Conservation (phyloP, 2,113 vertebrate genomes). For the Malaclemys terrapin region DNA sequence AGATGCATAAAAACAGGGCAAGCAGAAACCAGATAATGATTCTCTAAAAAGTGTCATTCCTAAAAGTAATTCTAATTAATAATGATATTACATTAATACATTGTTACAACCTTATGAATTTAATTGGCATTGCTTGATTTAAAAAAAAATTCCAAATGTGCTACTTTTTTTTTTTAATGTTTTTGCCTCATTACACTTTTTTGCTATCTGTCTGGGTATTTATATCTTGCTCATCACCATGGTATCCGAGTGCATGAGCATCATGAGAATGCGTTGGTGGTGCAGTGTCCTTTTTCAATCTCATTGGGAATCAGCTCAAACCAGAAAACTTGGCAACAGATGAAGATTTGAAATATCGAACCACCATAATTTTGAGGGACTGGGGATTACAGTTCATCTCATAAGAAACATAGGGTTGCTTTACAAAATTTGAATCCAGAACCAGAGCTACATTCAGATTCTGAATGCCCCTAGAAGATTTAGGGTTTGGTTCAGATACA, state of each 20-base stretch:
- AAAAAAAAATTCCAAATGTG: not conserved
- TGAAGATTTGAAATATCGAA: not conserved
- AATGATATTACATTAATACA: not conserved
- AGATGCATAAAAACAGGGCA: not conserved
- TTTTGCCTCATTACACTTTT: conserved; percentile 19
- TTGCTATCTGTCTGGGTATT: not conserved
- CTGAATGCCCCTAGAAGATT: not conserved
- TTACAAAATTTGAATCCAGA: not conserved
- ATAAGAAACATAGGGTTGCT: not conserved
- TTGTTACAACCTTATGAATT: not conserved
- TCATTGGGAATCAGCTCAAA: not conserved
- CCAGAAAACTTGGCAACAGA: not conserved
- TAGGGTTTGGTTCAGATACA: not conserved
- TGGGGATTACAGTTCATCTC: not conserved
- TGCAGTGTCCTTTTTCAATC: not conserved
- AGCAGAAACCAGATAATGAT: conserved; percentile 21
- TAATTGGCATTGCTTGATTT: conserved; percentile 19
- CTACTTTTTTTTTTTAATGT: not conserved
- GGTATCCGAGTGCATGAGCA: not conserved
- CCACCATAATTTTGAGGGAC: not conserved
- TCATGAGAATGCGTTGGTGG: not conserved
- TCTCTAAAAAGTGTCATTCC: conserved; percentile 1
- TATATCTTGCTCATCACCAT: not conserved
- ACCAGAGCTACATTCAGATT: not conserved
- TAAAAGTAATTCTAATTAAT: conserved; percentile 3